A percentile compares a stretch with the other conserved stretches of the same genome.
phyloP scores from a whole-genome alignment of 2,113 vertebrate species.

The Orientallactaga bullata region DNA sequence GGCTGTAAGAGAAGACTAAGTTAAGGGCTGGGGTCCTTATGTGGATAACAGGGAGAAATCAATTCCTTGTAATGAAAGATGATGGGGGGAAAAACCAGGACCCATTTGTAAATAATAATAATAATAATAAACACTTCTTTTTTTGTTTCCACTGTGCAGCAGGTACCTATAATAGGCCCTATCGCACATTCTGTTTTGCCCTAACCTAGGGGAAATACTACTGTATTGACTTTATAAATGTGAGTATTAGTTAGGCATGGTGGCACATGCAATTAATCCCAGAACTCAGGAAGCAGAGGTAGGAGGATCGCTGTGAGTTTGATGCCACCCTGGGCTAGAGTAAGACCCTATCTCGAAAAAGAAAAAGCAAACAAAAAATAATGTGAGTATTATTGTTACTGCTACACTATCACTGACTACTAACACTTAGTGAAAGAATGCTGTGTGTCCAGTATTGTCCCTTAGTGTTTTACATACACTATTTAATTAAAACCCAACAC shows the following conservation, averaged over 20 bases:
- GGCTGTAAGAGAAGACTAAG: slow-evolving; percentile 86
- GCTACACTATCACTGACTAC: neutral
- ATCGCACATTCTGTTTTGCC: slow-evolving; percentile 27
- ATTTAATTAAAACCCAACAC: slow-evolving; percentile 21
- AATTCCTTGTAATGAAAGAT: neutral
- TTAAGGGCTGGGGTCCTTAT: neutral
- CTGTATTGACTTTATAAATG: neutral
- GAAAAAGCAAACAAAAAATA: no score
- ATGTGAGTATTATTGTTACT: slow-evolving; percentile 8
- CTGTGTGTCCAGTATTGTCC: slow-evolving; percentile 7
- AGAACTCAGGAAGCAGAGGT: no score
- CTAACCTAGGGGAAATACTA: neutral
- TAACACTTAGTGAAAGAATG: slow-evolving; percentile 23
- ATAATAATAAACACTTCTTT: slow-evolving; percentile 23
- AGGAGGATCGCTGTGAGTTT: no score
- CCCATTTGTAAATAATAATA: slow-evolving; percentile 7
- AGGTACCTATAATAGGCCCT: neutral
- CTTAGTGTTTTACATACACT: neutral
- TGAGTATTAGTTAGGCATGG: no score
- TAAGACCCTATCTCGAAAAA: no score
- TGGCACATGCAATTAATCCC: no score
- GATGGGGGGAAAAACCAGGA: neutral
- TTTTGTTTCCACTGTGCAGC: slow-evolving; percentile 9
- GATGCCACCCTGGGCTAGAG: no score
- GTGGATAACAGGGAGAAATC: neutral